These are phyloP conservation scores for Phrynosoma blainvillii DNA, from an alignment of 2,113 vertebrate genomes.

Conservation along the genomic window DNA sequence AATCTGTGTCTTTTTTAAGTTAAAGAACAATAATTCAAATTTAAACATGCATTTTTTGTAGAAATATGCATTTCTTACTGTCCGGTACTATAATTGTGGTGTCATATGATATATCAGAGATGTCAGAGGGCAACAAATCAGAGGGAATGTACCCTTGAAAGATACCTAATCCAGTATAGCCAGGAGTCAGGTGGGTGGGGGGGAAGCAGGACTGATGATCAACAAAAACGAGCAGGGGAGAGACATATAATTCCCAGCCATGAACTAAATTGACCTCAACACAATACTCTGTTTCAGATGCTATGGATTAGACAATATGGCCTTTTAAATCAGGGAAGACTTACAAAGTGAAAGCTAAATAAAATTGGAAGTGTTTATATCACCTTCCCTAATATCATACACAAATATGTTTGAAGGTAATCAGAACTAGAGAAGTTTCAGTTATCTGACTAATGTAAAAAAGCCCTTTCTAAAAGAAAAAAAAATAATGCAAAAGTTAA, in stretches of 20 bases:
- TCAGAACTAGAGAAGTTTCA: conserved; percentile 53
- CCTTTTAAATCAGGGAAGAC: conserved; percentile 44
- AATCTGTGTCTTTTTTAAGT: too few species aligned
- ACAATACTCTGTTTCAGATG: neutral
- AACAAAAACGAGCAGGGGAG: too few species aligned
- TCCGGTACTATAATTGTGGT: too few species aligned
- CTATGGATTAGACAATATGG: neutral
- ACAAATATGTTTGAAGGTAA: conserved; percentile 54
- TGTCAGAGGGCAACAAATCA: too few species aligned
- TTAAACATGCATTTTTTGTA: too few species aligned
- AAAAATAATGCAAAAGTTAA: conserved; percentile 50
- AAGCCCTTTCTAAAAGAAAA: conserved; percentile 42
- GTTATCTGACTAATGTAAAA: conserved; percentile 52
- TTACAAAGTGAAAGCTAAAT: conserved; percentile 35
- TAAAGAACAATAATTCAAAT: too few species aligned
- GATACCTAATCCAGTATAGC: too few species aligned
- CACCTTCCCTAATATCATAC: conserved; percentile 39
- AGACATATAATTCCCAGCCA: neutral
- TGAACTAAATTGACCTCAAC: neutral
- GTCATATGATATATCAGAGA: too few species aligned
- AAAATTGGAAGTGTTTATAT: neutral
- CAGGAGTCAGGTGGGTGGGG: too few species aligned
- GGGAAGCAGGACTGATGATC: too few species aligned
- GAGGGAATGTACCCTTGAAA: too few species aligned
- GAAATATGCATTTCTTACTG: too few species aligned